Evolutionary conservation across 2,797 vertebrate genomes (phyloP), one percentile per base, ranked within the genome.

Genomic region (Oryzias sinensis): DNA sequence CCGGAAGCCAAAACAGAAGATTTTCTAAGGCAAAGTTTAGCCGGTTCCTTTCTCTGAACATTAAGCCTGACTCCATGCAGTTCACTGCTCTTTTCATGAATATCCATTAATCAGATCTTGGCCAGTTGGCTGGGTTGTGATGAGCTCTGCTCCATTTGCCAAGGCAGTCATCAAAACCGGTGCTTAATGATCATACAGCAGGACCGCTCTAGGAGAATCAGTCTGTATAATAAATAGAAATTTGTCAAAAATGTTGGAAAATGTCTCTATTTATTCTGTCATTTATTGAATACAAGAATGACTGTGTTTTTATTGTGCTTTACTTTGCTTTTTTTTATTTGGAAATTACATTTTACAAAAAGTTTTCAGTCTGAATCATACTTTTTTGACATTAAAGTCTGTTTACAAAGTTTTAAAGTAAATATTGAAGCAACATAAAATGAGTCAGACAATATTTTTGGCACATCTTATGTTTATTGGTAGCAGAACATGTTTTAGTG

Each of bases 121-220:
- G 70, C 79, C 74, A 76, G 72, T 83, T 80, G 84, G 80, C 72
- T 60, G 24, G 67, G 63, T 72, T 70, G 62, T 69, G 68, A 59
- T 62, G 68, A 65, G 72, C 78, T 69, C 49, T 42, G 77, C 79
- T 76, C 47, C 68, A 68, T 81, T 86, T 72, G 70, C 68, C 70
- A 72, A 79, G 60, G 46, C 62, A 79, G 70, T 65, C 77, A 76
- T 81, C 67, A 70, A 78, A 79, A 74, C 76, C 65, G 58, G 69
- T 73, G 79, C 51, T 65, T 69, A 75, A 80, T 72, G 70, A 74
- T 76, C 74, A 70, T 37, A 37, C 33, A 37, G 33, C 42, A 60
- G 62, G 52, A 40, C 46, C 62, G 54, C 66, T 65, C 65, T 62
- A 57, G 53, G 48, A 65, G 45, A 47, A 66, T 54, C 40, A 11